phyloP scores from a whole-genome alignment of 2,888 invertebrate genomes.

The Chrysomela aeneicollis region DNA sequence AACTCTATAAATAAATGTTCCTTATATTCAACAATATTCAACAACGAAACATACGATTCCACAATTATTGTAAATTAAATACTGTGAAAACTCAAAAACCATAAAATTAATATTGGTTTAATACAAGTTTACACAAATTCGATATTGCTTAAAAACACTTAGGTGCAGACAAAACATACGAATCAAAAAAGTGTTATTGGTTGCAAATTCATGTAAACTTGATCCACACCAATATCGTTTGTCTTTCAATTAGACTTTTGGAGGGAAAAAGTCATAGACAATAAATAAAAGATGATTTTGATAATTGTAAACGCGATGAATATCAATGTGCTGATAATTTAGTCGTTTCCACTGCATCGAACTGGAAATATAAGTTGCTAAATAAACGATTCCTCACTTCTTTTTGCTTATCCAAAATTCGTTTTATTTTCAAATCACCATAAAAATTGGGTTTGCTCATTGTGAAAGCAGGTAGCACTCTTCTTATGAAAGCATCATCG shows the following conservation, averaged over 20 bases:
- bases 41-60: constrained; percentile 18
- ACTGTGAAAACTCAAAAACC: constrained; percentile 12
- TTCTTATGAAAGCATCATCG: too few species aligned
- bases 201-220: neutral
- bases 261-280: neutral
- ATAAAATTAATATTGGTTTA: neutral
- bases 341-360: too few species aligned
- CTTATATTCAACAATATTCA: constrained; percentile 21
- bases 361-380: too few species aligned
- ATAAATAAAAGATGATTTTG: neutral
- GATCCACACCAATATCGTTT: neutral
- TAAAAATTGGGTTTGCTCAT: too few species aligned
- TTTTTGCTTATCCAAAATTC: too few species aligned
- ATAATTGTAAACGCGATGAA: too few species aligned
- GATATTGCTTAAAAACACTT: neutral
- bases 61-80: constrained; percentile 15
- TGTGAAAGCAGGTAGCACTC: too few species aligned
- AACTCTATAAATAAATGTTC: constrained; percentile 11
- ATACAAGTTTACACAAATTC: neutral
- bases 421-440: too few species aligned
- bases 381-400: too few species aligned
- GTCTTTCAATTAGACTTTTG: neutral
- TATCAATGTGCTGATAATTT: too few species aligned
- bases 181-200: neutral
- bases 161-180: constrained; percentile 27